These are phyloP conservation scores for Antechinus stuartii DNA, from an alignment of 2,113 vertebrate species.

Conservation along the genomic window DNA sequence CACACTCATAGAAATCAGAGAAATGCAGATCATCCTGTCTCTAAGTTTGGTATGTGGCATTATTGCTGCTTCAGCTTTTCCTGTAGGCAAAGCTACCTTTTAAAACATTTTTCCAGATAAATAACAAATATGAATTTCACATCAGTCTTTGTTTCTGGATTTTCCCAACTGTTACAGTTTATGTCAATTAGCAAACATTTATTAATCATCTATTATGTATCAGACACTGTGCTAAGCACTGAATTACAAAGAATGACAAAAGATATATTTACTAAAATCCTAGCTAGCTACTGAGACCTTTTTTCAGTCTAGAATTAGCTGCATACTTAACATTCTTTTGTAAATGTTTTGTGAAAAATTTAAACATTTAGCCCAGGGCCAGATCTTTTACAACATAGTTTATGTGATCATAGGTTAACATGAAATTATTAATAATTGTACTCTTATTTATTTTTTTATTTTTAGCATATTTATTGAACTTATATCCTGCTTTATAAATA, in stretches of 20 bases:
- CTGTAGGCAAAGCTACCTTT: neutral
- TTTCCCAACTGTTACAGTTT: neutral
- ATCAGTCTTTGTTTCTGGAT: neutral
- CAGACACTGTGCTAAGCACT: neutral
- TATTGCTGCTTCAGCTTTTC: neutral
- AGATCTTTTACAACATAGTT: too few relatives aligned
- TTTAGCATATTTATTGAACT: too few relatives aligned
- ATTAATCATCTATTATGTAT: neutral
- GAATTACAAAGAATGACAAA: neutral
- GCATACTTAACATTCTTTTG: too few relatives aligned
- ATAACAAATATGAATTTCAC: neutral
- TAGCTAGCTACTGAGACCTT: neutral
- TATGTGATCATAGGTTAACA: too few relatives aligned
- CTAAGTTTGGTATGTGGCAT: neutral
- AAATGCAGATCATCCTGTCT: neutral
- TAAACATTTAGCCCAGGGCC: too few relatives aligned
- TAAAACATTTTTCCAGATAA: neutral
- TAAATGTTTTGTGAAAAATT: too few relatives aligned
- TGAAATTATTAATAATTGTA: too few relatives aligned
- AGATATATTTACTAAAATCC: neutral
- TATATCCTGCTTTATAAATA: too few relatives aligned
- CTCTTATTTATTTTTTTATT: too few relatives aligned
- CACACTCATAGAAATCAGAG: neutral
- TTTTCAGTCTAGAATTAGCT: too few relatives aligned
- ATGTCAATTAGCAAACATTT: neutral